Percentiles rank a stretch among this genome's conserved stretches.
phyloP scores from a whole-genome alignment of 2,888 invertebrate species.

The Folsomia manolachei region DNA sequence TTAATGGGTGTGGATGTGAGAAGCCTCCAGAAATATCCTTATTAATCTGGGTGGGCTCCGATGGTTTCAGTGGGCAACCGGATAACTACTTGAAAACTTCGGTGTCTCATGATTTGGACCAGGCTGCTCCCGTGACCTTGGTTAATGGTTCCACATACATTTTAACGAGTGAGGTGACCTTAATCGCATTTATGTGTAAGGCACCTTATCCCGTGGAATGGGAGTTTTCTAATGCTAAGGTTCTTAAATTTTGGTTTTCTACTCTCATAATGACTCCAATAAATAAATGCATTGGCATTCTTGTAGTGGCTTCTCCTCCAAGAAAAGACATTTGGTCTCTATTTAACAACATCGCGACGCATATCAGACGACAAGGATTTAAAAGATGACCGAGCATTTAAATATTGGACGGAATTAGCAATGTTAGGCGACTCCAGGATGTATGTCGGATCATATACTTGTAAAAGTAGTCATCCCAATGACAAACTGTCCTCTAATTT shows the following conservation, averaged over 20 bases:
- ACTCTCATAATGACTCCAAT: too few relatives aligned
- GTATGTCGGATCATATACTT: constrained; percentile 30
- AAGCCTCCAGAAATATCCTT: background rate
- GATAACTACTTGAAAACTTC: background rate
- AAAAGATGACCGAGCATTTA: constrained; percentile 7
- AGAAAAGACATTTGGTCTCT: background rate
- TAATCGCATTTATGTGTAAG: constrained; percentile 18
- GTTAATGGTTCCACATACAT: constrained; percentile 12
- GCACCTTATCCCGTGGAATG: constrained; percentile 32
- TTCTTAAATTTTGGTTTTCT: too few relatives aligned
- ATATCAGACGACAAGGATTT: background rate
- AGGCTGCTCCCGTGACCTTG: constrained; percentile 11
- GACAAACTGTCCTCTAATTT: background rate
- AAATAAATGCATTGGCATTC: too few relatives aligned
- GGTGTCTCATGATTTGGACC: constrained; percentile 6
- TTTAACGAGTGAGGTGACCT: constrained; percentile 4
- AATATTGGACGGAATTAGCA: constrained; percentile 10
- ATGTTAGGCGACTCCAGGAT: constrained; percentile 15
- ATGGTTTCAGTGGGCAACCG: background rate
- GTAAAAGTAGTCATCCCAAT: background rate
- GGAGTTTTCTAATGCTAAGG: constrained; percentile 27
- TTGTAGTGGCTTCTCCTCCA: constrained; percentile 7
- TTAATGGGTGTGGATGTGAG: background rate
- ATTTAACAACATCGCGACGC: background rate
- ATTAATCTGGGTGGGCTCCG: constrained; percentile 4